Evolutionary conservation across 1,140 invertebrate species (phyloP).

Genomic region (Zaprionus nigranus): DNA sequence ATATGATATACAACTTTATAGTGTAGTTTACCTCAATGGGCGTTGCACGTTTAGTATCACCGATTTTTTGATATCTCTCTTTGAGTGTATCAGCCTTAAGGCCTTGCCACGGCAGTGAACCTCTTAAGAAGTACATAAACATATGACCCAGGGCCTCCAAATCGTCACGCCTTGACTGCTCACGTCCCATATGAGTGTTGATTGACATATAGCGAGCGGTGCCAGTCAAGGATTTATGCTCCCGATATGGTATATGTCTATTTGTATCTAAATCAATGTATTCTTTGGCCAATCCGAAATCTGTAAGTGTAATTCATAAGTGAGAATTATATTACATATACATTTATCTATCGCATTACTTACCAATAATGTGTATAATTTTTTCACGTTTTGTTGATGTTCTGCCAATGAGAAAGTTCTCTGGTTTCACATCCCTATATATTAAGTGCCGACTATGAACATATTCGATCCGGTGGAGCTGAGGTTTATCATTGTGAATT

Average conservation of each 20-base stretch:
- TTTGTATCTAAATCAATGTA: conserved; percentile 99
- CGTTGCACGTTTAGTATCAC: conserved; percentile 99
- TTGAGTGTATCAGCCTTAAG: conserved; percentile 99
- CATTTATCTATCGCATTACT: conserved; percentile 49
- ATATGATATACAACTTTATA: too few relatives aligned
- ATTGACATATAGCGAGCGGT: conserved; percentile 99
- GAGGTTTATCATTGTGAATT: conserved; percentile 40
- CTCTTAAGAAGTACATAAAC: conserved; percentile 99
- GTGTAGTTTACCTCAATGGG: conserved; percentile 91
- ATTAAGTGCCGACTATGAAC: conserved; percentile 99
- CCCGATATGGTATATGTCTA: conserved; percentile 99
- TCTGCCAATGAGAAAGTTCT: conserved; percentile 99
- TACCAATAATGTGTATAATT: conserved; percentile 99
- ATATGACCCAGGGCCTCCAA: conserved; percentile 99
- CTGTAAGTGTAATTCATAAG: conserved; percentile 85
- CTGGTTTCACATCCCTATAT: conserved; percentile 99
- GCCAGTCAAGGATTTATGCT: conserved; percentile 99
- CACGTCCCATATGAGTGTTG: conserved; percentile 99
- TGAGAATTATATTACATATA: not conserved
- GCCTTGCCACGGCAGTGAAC: conserved; percentile 99
- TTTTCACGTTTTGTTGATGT: conserved; percentile 99
- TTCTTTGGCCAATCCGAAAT: conserved; percentile 99
- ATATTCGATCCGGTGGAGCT: conserved; percentile 99
- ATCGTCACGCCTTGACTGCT: conserved; percentile 99
- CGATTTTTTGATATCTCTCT: conserved; percentile 99